A percentile compares a stretch with the other conserved stretches of the same genome.
Evolutionary conservation across 2,113 vertebrate species (phyloP).

Genomic region (Xenopus borealis): DNA sequence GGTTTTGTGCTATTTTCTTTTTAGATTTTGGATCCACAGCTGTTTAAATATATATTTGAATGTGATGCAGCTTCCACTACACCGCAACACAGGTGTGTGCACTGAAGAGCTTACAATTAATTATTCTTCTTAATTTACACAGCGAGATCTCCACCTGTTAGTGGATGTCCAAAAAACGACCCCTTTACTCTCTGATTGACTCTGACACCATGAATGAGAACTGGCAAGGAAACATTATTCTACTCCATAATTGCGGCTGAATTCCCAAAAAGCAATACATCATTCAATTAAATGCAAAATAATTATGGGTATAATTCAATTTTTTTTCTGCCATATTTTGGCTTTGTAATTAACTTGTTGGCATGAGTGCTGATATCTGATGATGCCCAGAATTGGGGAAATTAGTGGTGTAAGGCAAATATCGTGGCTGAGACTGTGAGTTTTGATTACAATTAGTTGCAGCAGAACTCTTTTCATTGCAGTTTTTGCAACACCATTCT

Average conservation of each 20-base stretch:
- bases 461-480: too few relatives aligned
- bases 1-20: too few relatives aligned
- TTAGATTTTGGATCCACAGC: too few relatives aligned
- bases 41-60: too few relatives aligned
- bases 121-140: too few relatives aligned
- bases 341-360: slow-evolving; percentile 70
- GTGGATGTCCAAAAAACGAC: neutral
- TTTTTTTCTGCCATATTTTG: slow-evolving; percentile 52
- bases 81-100: too few relatives aligned
- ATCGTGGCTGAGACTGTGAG: slow-evolving; percentile 47
- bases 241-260: slow-evolving; percentile 32
- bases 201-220: slow-evolving; percentile 19
- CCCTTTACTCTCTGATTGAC: slow-evolving; percentile 26
- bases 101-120: too few relatives aligned
- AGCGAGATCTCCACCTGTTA: neutral
- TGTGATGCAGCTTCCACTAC: too few relatives aligned
- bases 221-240: slow-evolving; percentile 18
- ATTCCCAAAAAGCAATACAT: slow-evolving; percentile 46
- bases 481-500: too few relatives aligned
- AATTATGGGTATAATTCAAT: slow-evolving; percentile 49
- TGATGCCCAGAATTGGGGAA: slow-evolving; percentile 55
- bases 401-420: slow-evolving; percentile 51
- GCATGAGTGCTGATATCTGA: slow-evolving; percentile 57
- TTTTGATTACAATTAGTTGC: slow-evolving; percentile 34
- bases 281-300: slow-evolving; percentile 54